Base-by-base conservation (phyloP, 2,113 vertebrate species). In the Onychorhynchus coronatus region DNA sequence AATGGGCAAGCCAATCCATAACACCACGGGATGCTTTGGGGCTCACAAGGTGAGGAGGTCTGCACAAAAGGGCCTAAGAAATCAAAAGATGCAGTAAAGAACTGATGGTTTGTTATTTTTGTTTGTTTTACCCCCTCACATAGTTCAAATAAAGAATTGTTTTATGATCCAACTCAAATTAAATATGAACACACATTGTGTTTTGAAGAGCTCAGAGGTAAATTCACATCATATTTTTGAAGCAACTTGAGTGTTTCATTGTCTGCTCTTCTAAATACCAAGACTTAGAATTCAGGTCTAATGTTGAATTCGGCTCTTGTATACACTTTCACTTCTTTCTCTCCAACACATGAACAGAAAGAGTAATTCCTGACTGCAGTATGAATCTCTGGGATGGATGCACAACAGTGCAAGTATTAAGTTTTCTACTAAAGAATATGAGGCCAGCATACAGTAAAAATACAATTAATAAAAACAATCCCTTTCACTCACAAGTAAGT, bases 121-220 rank as follows among this genome's bases (percentile, higher is more conserved):
- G 20, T 44, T 63, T 30, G 2, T 1, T 82, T 89, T 59, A 47
- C 2, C 3, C 2, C 15, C 4, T 30, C 22, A 28, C 4, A 21
- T 52, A 58, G 5, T 70, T 37, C 49, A 73, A 85, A 82, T 75
- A 78, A 78, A 72, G n/a, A 56, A 22, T 56, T 46, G 6, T 12
- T 61, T 39, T 41, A 52, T 18, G 42, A 41, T 56, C 37, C n/a
- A 88, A 11, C 44, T 44, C 15, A 68, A 90, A 73, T 72, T 75
- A n/a, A 20, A 3, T 55, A 53, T 14, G 4, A 56, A n/a, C 11
- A 16, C 3, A 6, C 2, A 5, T 1, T 33, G 8, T 12, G 14
- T 75, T 65, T 42, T 59, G 35, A 61, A 68, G 85, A 76, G 30
- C 59, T 90, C 0, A 1, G 17, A 83, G 14, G 24, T 47, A 88